Evolutionary conservation across 2,797 vertebrate genomes (phyloP).

Genomic region (Threskiornis aethiopicus): DNA sequence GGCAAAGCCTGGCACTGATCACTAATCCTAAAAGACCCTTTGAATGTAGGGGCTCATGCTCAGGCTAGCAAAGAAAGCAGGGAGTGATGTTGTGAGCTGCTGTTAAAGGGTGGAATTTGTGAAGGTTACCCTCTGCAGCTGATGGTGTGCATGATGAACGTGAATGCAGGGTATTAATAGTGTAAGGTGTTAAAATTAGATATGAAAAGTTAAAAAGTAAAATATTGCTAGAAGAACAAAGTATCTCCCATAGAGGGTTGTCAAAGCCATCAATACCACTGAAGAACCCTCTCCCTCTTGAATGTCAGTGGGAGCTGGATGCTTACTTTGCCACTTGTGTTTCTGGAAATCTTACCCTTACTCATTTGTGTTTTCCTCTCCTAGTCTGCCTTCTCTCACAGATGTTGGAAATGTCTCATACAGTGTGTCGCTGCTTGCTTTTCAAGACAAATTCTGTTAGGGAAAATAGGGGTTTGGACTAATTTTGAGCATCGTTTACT

Average conservation of each 20-base stretch:
- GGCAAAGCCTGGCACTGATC: background rate
- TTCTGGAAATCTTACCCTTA: background rate
- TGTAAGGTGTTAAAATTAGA: background rate
- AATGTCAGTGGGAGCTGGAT: background rate
- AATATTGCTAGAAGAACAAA: background rate
- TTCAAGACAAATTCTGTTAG: slow-evolving; percentile 42
- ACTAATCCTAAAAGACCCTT: background rate
- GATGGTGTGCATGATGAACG: background rate
- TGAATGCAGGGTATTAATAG: background rate
- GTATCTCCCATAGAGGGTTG: background rate
- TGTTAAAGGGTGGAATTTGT: background rate
- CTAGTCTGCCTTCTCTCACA: background rate
- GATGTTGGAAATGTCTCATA: slow-evolving; percentile 20
- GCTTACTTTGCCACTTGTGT: background rate
- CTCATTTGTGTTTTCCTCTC: background rate
- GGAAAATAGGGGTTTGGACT: slow-evolving; percentile 11
- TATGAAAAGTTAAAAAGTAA: background rate
- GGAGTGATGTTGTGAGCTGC: background rate
- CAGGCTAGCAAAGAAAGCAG: background rate
- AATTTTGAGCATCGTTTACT: slow-evolving; percentile 21
- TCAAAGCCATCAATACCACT: background rate
- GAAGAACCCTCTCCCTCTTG: background rate
- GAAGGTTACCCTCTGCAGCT: background rate
- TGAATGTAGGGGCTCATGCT: background rate
- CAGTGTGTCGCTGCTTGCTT: slow-evolving; percentile 38